These are phyloP conservation scores for Bombus vancouverensis DNA, from an alignment of 1,140 invertebrate genomes.

Conservation along the genomic window DNA sequence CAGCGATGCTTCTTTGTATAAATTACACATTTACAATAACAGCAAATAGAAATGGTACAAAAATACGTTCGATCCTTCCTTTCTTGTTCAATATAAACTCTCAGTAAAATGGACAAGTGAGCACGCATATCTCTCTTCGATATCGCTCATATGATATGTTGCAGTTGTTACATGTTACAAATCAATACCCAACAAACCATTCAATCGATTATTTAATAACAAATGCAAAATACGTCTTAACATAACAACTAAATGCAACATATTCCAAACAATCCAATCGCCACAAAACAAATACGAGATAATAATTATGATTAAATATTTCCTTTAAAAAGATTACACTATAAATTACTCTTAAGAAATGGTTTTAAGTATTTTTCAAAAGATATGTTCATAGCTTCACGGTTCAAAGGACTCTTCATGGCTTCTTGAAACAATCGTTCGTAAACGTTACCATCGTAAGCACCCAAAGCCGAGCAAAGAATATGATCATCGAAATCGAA, in stretches of 20 bases:
- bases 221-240: not conserved
- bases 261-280: too few species aligned
- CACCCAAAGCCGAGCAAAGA: slow-evolving; percentile 45
- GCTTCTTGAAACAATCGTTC: slow-evolving; percentile 93
- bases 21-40: slow-evolving; percentile 7
- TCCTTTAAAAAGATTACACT: slow-evolving; percentile 49
- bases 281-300: not conserved
- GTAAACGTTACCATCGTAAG: slow-evolving; percentile 96
- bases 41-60: slow-evolving; percentile 8
- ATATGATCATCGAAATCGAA: too few species aligned
- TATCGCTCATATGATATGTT: too few species aligned
- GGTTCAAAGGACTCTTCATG: slow-evolving; percentile 93
- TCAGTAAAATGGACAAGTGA: not conserved
- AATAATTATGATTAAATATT: not conserved
- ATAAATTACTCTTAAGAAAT: slow-evolving; percentile 89
- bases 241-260: not conserved
- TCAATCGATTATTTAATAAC: too few species aligned
- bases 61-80: not conserved
- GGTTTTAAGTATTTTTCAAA: slow-evolving; percentile 91
- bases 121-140: too few species aligned
- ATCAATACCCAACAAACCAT: not conserved
- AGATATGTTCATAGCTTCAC: slow-evolving; percentile 89
- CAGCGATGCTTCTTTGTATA: not conserved
- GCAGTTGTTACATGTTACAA: too few species aligned
- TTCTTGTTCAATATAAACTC: not conserved